These are phyloP conservation scores for Notolepis coatsorum DNA, from an alignment of 2,797 vertebrate species.

Conservation along the genomic window DNA sequence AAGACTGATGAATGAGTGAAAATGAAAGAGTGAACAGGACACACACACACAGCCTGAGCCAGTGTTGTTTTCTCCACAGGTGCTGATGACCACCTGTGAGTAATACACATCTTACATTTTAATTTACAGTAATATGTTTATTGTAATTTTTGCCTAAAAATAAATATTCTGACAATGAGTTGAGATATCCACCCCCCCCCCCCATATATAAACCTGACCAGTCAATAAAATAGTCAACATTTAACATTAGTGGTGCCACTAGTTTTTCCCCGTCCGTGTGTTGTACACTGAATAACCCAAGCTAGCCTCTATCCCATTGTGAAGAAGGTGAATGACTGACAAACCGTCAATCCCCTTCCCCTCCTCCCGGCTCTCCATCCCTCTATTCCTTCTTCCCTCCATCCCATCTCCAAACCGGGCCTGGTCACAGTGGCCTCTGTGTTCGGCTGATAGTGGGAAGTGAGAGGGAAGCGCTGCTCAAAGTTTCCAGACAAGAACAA, in stretches of 20 bases:
- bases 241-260: background rate
- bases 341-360: background rate
- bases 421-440: constrained; percentile 12
- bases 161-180: background rate
- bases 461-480: constrained; percentile 60
- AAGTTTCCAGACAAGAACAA: constrained; percentile 78
- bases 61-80: constrained; percentile 51
- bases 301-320: background rate
- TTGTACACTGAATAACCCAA: background rate
- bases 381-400: constrained; percentile 5
- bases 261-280: background rate
- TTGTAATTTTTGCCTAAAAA: background rate
- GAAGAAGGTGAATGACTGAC: background rate
- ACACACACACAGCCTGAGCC: constrained; percentile 15
- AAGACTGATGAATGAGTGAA: constrained; percentile 34
- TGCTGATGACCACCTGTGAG: constrained; percentile 65
- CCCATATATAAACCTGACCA: no score
- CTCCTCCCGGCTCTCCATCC: no score
- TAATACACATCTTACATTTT: constrained; percentile 25
- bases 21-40: background rate
- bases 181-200: no score
- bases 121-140: background rate
- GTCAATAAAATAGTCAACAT: background rate
- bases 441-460: constrained; percentile 29
- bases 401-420: background rate